Evolutionary conservation across 2,113 vertebrate genomes (phyloP).

Genomic region (Madoqua kirkii): DNA sequence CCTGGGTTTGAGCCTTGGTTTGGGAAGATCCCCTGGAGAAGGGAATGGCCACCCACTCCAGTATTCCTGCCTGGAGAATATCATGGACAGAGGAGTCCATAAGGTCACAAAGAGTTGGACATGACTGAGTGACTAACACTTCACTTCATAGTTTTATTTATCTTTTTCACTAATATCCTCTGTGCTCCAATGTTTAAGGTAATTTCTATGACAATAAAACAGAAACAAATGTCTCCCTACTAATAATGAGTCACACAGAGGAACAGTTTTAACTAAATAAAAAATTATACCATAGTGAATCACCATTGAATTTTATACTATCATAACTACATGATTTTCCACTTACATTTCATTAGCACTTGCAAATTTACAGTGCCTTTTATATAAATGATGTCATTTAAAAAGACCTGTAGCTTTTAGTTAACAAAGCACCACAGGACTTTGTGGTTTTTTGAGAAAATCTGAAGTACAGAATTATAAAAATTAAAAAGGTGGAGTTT

Average conservation of each 20-base stretch:
- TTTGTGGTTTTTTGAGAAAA: not conserved
- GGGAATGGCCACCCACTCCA: not conserved
- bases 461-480: not conserved
- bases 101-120: not conserved
- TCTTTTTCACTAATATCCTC: not conserved
- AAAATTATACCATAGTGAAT: not conserved
- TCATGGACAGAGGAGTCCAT: not conserved
- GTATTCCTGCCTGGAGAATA: not conserved
- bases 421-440: not conserved
- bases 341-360: not conserved
- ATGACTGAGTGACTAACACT: not conserved
- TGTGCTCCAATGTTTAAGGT: not conserved
- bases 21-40: not conserved
- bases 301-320: not conserved
- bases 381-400: not conserved
- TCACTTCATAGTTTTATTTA: not conserved
- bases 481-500: not conserved
- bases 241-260: not conserved
- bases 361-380: not conserved
- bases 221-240: not conserved
- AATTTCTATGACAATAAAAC: not conserved
- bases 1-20: not conserved
- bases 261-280: not conserved
- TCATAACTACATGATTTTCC: not conserved
- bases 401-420: not conserved